Conservation (phyloP, 2,888 invertebrate species). For the Papilio elwesi region DNA sequence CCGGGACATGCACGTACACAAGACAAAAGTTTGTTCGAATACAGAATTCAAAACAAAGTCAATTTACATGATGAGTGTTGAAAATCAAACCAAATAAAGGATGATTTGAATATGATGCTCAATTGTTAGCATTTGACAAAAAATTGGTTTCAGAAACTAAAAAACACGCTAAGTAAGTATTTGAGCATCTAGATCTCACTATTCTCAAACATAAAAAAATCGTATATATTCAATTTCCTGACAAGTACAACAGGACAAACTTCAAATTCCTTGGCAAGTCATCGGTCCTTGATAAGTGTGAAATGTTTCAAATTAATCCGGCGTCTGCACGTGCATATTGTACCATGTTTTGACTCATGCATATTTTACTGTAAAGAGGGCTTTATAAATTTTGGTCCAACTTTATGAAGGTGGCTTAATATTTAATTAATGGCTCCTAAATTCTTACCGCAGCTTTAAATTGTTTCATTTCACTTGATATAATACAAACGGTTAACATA, state of each 20-base stretch:
- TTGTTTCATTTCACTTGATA: constrained; percentile 13
- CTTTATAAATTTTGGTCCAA: background rate
- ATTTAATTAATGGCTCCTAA: constrained; percentile 7
- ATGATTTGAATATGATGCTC: background rate
- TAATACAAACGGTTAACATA: background rate
- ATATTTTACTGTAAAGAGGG: background rate
- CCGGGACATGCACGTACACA: background rate
- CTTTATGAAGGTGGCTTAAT: constrained; percentile 7
- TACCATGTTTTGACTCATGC: background rate
- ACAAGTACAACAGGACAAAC: too few species aligned
- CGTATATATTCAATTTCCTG: too few species aligned
- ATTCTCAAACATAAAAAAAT: too few species aligned
- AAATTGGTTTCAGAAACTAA: too few species aligned
- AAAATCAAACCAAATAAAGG: background rate
- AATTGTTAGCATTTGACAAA: too few species aligned
- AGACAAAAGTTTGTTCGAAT: background rate
- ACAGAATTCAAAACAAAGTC: background rate
- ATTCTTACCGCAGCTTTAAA: background rate
- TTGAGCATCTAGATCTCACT: too few species aligned
- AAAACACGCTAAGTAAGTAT: too few species aligned
- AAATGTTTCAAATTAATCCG: too few species aligned
- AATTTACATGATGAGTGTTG: constrained; percentile 1
- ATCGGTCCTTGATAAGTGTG: too few species aligned
- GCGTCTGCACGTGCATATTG: background rate
- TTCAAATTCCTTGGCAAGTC: too few species aligned